Evolutionary conservation across 2,113 vertebrate genomes (phyloP), one percentile per base, ranked within the genome.

Genomic region (Cebidichthys violaceus): DNA sequence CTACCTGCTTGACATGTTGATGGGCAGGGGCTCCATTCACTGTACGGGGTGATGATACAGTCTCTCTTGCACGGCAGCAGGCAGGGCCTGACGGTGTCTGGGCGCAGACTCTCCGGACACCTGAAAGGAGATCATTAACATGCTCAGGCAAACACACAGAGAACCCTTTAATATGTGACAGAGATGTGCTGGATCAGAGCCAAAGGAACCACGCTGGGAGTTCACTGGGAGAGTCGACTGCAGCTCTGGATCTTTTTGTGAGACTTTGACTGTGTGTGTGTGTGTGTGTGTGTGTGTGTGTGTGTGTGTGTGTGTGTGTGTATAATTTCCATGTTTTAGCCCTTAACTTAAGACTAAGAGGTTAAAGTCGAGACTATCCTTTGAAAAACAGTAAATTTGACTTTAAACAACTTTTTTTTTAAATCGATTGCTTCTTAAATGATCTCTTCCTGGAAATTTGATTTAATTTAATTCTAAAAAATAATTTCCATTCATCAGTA

Each of bases 61-160:
- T 99, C 98, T 87, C 96, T 97, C 77, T 96, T 96, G 81, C 98
- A 99, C 1, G 97, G 97, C 78, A 99, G 95, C 43, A 99, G 94
- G 85, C 98, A 99, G 9, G 97, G 97, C 52, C 97, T 93, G 82
- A 99, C 97, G 0, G 98, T 98, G 89, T 99, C 98, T 74, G 98
- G 98, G 29, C 98, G 96, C 45, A 99, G 95, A 41, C 95, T 98
- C 92, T 99, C 98, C 4, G 98, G 98, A 90, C 98, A 99, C 89
- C 98, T 96, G 88, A 24, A 92, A 83, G 72, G 5, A 89, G 54
- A 85, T 77, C 57, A 76, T 31, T 61, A 59, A 85, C 20, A 88
- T 15, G 61, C 22, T 81, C 52, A 82, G 57, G 79, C 60, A 88
- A 22, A 67, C 22, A 55, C 43, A 69, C n/a, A 47, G 22, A 68